Conservation (phyloP, 2,797 vertebrate genomes). For the Acanthornis magna region DNA sequence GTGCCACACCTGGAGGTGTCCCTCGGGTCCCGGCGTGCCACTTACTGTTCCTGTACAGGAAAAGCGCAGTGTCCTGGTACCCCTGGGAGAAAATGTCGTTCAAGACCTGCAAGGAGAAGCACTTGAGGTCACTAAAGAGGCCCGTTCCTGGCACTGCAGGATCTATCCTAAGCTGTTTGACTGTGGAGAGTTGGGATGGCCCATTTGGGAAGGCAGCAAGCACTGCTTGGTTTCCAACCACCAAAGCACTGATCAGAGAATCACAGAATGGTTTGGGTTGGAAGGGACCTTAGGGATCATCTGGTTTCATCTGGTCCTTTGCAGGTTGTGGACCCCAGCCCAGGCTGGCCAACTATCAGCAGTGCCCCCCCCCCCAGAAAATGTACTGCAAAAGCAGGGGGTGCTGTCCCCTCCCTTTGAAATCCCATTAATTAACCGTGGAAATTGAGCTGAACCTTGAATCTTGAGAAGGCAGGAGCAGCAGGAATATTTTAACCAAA, state of each 20-base stretch:
- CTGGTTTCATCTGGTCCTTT: neutral
- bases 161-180: neutral
- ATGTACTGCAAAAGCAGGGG: neutral
- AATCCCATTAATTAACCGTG: neutral
- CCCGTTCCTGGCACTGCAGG: neutral
- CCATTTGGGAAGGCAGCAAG: neutral
- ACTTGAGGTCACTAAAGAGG: neutral
- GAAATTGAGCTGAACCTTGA: neutral
- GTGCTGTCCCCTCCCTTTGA: neutral
- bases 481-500: neutral
- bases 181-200: neutral
- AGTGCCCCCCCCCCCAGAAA: neutral
- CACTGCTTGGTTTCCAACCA: neutral
- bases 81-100: constrained; percentile 83
- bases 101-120: constrained; percentile 72
- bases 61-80: constrained; percentile 82
- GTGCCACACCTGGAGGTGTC: fast-evolving
- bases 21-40: neutral
- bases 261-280: neutral
- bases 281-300: neutral
- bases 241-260: neutral
- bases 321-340: neutral
- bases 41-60: constrained; percentile 82
- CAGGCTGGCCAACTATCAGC: neutral
- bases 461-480: neutral